A percentile compares a stretch with the other conserved stretches of the same genome.
phyloP scores from a whole-genome alignment of 2,797 vertebrate genomes.

The Ctenochaetus hawaiiensis region DNA sequence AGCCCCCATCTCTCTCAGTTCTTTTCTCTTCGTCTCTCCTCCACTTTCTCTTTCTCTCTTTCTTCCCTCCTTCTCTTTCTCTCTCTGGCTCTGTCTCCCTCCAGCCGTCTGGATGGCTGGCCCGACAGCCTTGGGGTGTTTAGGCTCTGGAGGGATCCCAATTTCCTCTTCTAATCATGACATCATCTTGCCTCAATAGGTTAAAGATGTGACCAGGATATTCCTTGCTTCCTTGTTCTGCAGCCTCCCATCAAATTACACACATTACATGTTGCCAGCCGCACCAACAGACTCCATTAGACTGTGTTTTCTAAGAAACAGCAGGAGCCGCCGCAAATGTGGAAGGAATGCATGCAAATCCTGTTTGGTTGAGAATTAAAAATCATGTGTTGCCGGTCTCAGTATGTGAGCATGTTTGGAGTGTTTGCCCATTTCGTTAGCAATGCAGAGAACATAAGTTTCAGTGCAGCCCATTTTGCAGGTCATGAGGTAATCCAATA shows the following conservation, averaged over 20 bases:
- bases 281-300: constrained; percentile 62
- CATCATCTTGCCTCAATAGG: constrained; percentile 89
- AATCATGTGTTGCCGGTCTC: constrained; percentile 38
- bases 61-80: constrained; percentile 27
- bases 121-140: constrained; percentile 84
- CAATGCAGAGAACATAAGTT: constrained; percentile 30
- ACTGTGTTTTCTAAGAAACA: constrained; percentile 48
- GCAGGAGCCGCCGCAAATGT: constrained; percentile 50
- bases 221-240: constrained; percentile 84
- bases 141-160: constrained; percentile 88
- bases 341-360: constrained; percentile 57
- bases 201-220: constrained; percentile 91
- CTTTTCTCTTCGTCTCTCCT: constrained; percentile 11
- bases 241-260: constrained; percentile 85
- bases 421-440: constrained; percentile 44
- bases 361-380: constrained; percentile 46
- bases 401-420: constrained; percentile 29
- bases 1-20: constrained; percentile 52
- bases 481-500: constrained; percentile 81
- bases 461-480: constrained; percentile 53
- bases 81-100: constrained; percentile 47
- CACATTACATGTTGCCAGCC: constrained; percentile 77
- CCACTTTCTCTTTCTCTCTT: constrained; percentile 1
- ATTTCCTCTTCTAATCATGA: constrained; percentile 91
- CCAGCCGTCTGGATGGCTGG: constrained; percentile 73